Percentiles rank a stretch among this genome's conserved stretches.
Evolutionary conservation across 2,888 invertebrate species (phyloP).

Genomic region (Seira musarum): DNA sequence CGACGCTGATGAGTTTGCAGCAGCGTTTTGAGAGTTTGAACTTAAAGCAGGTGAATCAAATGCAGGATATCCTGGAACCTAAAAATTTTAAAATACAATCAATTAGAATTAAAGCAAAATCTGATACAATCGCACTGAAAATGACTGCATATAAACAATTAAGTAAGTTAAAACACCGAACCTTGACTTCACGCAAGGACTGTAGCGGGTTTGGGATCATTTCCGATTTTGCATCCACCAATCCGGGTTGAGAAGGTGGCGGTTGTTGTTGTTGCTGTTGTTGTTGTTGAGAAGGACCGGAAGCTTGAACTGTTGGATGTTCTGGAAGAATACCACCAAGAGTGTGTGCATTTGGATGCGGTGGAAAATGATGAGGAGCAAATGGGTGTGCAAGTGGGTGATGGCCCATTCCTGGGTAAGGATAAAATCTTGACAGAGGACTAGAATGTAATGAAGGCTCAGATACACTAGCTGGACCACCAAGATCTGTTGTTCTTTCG

Average conservation of each 20-base stretch:
- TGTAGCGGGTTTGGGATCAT: slow-evolving; percentile 80
- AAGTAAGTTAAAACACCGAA: too few relatives aligned
- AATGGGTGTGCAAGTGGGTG: slow-evolving; percentile 55
- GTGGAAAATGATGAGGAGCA: slow-evolving; percentile 57
- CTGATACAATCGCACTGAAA: too few relatives aligned
- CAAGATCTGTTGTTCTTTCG: slow-evolving; percentile 60
- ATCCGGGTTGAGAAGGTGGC: too few relatives aligned
- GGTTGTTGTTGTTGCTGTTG: slow-evolving; percentile 28
- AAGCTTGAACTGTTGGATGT: slow-evolving; percentile 42
- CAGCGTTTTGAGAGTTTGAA: slow-evolving; percentile 53
- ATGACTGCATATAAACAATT: too few relatives aligned
- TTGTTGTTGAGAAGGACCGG: slow-evolving; percentile 32
- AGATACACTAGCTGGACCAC: slow-evolving; percentile 38
- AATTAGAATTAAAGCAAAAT: too few relatives aligned
- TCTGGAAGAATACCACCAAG: slow-evolving; percentile 59
- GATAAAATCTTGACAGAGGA: slow-evolving; percentile 68
- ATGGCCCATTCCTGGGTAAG: slow-evolving; percentile 55
- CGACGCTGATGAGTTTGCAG: too few relatives aligned
- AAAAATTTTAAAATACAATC: too few relatives aligned
- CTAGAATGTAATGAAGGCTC: slow-evolving; percentile 66
- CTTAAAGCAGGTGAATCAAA: slow-evolving; percentile 64
- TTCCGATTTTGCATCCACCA: slow-evolving; percentile 62
- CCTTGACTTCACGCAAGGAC: slow-evolving; percentile 81
- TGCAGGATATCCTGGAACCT: slow-evolving; percentile 78
- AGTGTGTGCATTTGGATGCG: slow-evolving; percentile 58